Base-by-base conservation (phyloP, 2,888 invertebrate genomes). In the Eulithis prunata region DNA sequence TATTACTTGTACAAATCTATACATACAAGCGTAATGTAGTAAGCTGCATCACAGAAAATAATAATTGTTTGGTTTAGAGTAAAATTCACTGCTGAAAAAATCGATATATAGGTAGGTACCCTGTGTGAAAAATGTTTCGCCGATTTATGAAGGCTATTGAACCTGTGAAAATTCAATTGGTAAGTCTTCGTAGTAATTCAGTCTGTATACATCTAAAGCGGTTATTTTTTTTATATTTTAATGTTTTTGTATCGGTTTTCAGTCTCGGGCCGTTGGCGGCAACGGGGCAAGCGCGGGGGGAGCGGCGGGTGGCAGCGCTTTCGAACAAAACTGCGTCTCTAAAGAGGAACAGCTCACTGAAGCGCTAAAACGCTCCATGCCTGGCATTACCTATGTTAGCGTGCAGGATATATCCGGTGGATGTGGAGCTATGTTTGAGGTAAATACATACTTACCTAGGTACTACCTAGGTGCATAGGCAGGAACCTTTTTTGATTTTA, bases 401-500 rank as follows among this genome's bases (percentile, higher is more conserved):
- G 95, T 96, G 0, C 92, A 94, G 66, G 97, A 97, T 78, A 95
- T 96, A 54, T 96, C 96, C 13, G 97, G 97, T 64, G 96, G 97
- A 57, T 96, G 97, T 83, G 97, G 97, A 2, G 96, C 96, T 13
- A 97, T 97, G 96, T 97, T 95, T 86, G 96, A 96, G 87, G 94
- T 95, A 56, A 45, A 4, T 12, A 47, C 7, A 32, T 3, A 32
- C 32, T 0, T 32, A 32, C 32, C 32, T 32, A 32, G 32, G 4
- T 6, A 32, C 32, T 32, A 32, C 32, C 32, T 32, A 32, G 32
- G 4, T 6, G 6, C 32, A 21, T 21, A 21, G 21, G 6, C 6
- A 32, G 32, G 32, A 32, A 32, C 32, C 6, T 6, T 2, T 32
- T 32, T 32, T 21, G 21, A 21, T 21, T 21, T 21, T 21, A 21